Evolutionary conservation across 2,888 invertebrate species (phyloP).

Genomic region (Polydrusus cervinus): DNA sequence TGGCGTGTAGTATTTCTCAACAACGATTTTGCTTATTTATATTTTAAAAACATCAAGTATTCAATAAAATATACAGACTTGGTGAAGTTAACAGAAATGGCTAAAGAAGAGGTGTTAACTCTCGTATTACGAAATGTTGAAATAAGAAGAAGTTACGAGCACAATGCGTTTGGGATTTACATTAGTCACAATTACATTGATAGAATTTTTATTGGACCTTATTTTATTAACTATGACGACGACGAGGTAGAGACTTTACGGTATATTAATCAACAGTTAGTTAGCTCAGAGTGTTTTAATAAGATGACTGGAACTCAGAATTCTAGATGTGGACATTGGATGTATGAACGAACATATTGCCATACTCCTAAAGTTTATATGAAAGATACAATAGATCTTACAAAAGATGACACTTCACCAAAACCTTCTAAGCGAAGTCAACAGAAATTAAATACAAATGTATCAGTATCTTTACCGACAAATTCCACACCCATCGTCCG

Average conservation of each 20-base stretch:
- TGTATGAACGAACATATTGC: conserved; percentile 51
- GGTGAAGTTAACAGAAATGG: conserved; percentile 72
- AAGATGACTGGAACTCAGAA: conserved; percentile 61
- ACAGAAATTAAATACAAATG: background rate
- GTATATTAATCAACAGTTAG: conserved; percentile 63
- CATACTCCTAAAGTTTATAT: conserved; percentile 10
- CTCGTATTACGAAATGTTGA: conserved; percentile 68
- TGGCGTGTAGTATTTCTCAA: conserved; percentile 76
- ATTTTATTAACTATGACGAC: conserved; percentile 58
- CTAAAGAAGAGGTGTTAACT: conserved; percentile 72
- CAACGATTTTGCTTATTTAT: conserved; percentile 74
- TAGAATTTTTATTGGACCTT: conserved; percentile 69
- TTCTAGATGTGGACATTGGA: conserved; percentile 58
- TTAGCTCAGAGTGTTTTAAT: conserved; percentile 63
- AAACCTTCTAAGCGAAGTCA: background rate
- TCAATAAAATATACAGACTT: conserved; percentile 74
- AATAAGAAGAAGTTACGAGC: conserved; percentile 58
- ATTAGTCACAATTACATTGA: conserved; percentile 64
- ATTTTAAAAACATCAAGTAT: conserved; percentile 73
- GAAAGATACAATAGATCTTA: conserved; percentile 56
- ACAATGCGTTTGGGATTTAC: conserved; percentile 67
- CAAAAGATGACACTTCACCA: conserved; percentile 36
- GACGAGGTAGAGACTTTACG: conserved; percentile 66
- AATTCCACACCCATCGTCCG: background rate
- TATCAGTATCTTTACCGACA: background rate